Evolutionary conservation across 2,113 vertebrate species (phyloP), one percentile per base, ranked within the genome.

Genomic region (Centropus bengalensis): DNA sequence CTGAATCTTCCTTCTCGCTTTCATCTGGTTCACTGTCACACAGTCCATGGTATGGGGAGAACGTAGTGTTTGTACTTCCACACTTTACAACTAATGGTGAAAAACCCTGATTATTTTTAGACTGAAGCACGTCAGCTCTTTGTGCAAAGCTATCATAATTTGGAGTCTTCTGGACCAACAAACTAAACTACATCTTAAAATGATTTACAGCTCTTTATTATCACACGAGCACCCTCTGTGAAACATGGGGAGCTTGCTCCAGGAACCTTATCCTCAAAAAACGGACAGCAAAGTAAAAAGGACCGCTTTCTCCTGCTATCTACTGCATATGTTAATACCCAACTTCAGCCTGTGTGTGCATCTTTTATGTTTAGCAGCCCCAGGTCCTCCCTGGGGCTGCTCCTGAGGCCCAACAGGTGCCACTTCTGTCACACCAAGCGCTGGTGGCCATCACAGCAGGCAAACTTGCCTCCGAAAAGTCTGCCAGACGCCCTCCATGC

Each of bases 311-410:
- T 66, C 66, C 76, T 68, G 20, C 40, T 75, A 36, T 20, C 42
- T 27, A 28, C n/a, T 12, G 44, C 22, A 23, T 0, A 1, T 1
- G 1, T 42, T 59, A 69, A 23, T 23, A 51, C 54, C 19, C 20
- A 19, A 45, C 19, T 47, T 59, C 62, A 84, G 84, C 6, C 38
- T 42, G 15, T 17, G 63, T 9, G 9, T 12, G 15, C 5, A 26
- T 1, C 0, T 24, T 40, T 79, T 22, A 23, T 87, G 55, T 51
- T 84, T 27, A 93, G 49, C 33, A 52, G 69, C 45, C n/a, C 58
- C 70, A 89, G 81, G 9, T 22, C 58, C 14, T 32, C 56, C 66
- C 14, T 44, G 58, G 62, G 36, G 28, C n/a, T 40, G 49, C 44
- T 81, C 27, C 27, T 27, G 23, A 40, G 47, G 47, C 17, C 36